A percentile compares a stretch with the other conserved stretches of the same genome.
Conservation (phyloP, 2,797 vertebrate genomes). For the Hirundo rustica region DNA sequence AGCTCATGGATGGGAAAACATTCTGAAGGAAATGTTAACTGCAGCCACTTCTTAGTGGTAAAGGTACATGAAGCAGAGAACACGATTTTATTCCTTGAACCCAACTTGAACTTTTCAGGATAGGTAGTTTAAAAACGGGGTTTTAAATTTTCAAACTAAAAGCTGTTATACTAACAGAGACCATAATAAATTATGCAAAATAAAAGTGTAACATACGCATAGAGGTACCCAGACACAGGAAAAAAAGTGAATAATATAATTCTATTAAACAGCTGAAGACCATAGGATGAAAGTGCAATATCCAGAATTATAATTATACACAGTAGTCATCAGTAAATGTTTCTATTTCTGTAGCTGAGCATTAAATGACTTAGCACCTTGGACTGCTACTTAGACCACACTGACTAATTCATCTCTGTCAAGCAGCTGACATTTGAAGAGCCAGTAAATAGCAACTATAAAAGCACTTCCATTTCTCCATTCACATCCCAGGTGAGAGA, state of each 20-base stretch:
- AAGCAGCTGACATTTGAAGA: neutral
- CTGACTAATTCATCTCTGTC: neutral
- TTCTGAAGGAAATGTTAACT: neutral
- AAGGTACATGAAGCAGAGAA: neutral
- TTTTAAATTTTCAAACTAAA: neutral
- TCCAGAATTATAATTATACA: neutral
- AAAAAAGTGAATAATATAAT: neutral
- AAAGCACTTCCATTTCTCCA: neutral
- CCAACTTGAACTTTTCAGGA: neutral
- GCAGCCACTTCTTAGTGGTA: neutral
- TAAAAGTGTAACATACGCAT: neutral
- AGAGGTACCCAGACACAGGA: neutral
- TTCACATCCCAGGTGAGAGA: neutral
- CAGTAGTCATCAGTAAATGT: neutral
- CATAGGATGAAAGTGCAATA: neutral
- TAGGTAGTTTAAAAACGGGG: neutral
- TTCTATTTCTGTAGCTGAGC: constrained; percentile 28
- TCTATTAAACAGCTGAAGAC: neutral
- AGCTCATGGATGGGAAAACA: neutral
- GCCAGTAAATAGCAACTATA: neutral
- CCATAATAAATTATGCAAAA: neutral
- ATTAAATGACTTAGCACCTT: constrained; percentile 39
- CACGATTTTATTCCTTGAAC: neutral
- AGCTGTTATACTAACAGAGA: neutral
- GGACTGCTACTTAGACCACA: neutral